phyloP scores from a whole-genome alignment of 2,888 invertebrate genomes.

The Rhamphomyia laevipes region DNA sequence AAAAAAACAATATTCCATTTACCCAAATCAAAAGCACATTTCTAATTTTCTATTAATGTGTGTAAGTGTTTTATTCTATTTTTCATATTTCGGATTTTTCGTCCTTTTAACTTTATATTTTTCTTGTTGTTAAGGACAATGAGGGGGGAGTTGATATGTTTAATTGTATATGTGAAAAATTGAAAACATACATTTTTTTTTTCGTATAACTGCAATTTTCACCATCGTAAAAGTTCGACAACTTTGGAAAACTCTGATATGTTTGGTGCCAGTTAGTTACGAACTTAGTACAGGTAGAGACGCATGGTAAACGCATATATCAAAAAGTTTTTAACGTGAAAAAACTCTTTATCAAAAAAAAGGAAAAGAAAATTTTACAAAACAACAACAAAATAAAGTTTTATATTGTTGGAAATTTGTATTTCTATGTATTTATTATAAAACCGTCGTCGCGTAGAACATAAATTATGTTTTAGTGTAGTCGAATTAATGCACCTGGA shows the following conservation, averaged over 20 bases:
- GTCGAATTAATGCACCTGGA: too few relatives aligned
- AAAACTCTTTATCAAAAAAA: slow-evolving; percentile 10
- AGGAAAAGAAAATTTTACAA: slow-evolving; percentile 8
- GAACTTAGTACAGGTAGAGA: slow-evolving; percentile 42
- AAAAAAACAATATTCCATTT: too few relatives aligned
- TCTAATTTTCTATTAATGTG: too few relatives aligned
- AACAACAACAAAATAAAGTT: slow-evolving; percentile 5
- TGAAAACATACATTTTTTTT: slow-evolving; percentile 15
- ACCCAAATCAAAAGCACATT: too few relatives aligned
- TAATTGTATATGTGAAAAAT: not conserved
- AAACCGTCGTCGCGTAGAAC: slow-evolving; percentile 6
- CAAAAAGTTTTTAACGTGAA: not conserved
- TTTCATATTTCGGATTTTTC: too few relatives aligned
- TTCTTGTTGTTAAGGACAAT: too few relatives aligned
- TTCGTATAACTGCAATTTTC: slow-evolving; percentile 33
- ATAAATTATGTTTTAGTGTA: slow-evolving; percentile 1
- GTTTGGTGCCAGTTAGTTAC: slow-evolving; percentile 39
- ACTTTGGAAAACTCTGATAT: slow-evolving; percentile 38
- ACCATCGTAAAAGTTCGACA: slow-evolving; percentile 37
- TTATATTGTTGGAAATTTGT: not conserved
- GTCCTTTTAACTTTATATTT: too few relatives aligned
- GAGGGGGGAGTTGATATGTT: too few relatives aligned
- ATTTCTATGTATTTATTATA: not conserved
- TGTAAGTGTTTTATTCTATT: too few relatives aligned
- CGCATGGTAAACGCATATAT: slow-evolving; percentile 22